These are phyloP conservation scores for Aleiodes sp. DNA, from an alignment of 1,140 invertebrate species.

Conservation along the genomic window DNA sequence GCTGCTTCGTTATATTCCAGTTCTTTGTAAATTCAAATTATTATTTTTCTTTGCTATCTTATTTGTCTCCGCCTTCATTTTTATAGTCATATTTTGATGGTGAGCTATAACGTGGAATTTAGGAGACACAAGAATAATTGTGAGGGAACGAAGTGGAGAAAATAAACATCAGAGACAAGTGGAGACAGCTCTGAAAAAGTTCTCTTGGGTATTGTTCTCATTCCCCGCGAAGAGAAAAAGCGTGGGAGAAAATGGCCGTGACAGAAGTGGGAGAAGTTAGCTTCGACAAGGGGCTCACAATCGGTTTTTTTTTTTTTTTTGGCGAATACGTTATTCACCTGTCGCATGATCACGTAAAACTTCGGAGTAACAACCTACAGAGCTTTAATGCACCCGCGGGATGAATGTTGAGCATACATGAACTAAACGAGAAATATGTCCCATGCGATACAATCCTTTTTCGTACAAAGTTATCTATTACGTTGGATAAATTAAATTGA, in stretches of 20 bases:
- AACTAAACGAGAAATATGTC: too few relatives aligned
- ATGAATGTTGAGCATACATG: too few relatives aligned
- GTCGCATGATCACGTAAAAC: conserved; percentile 9
- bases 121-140: too few relatives aligned
- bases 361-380: background rate
- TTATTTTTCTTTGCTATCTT: too few relatives aligned
- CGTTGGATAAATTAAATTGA: too few relatives aligned
- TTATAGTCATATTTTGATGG: too few relatives aligned
- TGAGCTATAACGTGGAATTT: too few relatives aligned
- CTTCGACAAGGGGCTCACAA: background rate
- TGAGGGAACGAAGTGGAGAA: background rate
- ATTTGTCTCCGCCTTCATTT: too few relatives aligned
- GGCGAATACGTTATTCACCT: background rate
- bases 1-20: too few relatives aligned
- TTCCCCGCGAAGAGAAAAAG: background rate
- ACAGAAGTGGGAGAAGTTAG: background rate
- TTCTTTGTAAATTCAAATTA: too few relatives aligned
- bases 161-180: conserved; percentile 7
- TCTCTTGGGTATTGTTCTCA: conserved; percentile 24
- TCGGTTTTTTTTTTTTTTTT: background rate
- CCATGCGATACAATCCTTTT: too few relatives aligned
- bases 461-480: too few relatives aligned
- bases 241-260: background rate
- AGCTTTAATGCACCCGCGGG: conserved; percentile 22
- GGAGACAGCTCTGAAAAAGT: conserved; percentile 11